Percentiles rank a stretch among this genome's conserved stretches.
phyloP scores from a whole-genome alignment of 2,113 vertebrate species.

The Tiliqua scincoides region DNA sequence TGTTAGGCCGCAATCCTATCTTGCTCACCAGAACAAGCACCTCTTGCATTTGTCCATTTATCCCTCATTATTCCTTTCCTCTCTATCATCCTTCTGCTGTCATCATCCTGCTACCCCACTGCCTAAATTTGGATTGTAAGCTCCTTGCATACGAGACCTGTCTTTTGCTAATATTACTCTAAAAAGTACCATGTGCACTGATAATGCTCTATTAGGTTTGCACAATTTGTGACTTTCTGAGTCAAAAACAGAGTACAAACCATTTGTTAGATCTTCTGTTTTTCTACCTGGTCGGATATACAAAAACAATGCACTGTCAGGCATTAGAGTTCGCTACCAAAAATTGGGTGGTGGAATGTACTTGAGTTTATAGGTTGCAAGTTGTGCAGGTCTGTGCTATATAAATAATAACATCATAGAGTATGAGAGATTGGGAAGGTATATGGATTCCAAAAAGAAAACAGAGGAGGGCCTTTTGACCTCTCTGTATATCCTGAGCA shows the following conservation, averaged over 20 bases:
- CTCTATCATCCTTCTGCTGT: no score
- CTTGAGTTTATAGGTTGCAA: neutral
- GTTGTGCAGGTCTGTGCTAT: neutral
- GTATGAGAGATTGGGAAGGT: neutral
- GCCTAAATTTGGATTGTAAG: no score
- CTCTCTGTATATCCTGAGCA: neutral
- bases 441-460: neutral
- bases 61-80: no score
- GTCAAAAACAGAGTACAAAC: neutral
- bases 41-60: no score
- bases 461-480: constrained; percentile 12
- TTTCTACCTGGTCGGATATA: neutral
- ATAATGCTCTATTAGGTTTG: neutral
- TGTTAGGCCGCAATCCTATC: no score
- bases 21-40: no score
- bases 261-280: neutral
- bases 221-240: neutral
- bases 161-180: neutral
- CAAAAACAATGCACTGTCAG: neutral
- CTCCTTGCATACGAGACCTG: neutral
- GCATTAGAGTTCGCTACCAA: neutral
- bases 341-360: neutral
- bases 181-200: neutral
- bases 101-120: no score
- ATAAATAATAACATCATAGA: neutral